Evolutionary conservation across 2,888 invertebrate species (phyloP).

Genomic region (Luperina nickerlii): DNA sequence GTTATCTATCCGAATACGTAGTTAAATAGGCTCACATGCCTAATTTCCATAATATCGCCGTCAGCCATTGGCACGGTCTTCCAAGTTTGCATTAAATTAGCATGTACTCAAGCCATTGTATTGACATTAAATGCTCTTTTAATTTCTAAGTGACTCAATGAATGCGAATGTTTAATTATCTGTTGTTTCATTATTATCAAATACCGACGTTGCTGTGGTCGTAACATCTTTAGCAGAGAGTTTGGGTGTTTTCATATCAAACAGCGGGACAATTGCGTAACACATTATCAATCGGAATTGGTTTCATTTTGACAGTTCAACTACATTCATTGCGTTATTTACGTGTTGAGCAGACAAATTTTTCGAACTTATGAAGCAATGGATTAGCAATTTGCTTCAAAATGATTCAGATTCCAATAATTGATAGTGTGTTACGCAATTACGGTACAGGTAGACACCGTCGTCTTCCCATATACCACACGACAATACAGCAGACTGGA

Average conservation of each 20-base stretch:
- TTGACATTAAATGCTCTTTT: background rate
- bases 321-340: too few species aligned
- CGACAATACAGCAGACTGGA: background rate
- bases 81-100: conserved; percentile 43
- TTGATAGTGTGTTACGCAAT: too few species aligned
- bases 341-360: too few species aligned
- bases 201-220: background rate
- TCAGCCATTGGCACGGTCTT: conserved; percentile 27
- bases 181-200: background rate
- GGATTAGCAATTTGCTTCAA: too few species aligned
- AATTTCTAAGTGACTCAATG: background rate
- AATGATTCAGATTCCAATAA: too few species aligned
- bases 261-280: too few species aligned
- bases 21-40: conserved; percentile 22
- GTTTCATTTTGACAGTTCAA: too few species aligned
- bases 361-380: too few species aligned
- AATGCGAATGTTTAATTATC: background rate
- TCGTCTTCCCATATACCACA: background rate
- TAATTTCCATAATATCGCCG: conserved; percentile 50
- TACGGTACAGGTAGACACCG: background rate
- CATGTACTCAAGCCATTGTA: conserved; percentile 38
- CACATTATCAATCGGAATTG: too few species aligned
- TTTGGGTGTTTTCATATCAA: background rate
- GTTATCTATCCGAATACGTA: conserved; percentile 27
- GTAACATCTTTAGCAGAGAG: background rate